Percentiles rank a stretch among this genome's conserved stretches.
phyloP scores from a whole-genome alignment of 2,797 vertebrate species.

The Amblyraja radiata region DNA sequence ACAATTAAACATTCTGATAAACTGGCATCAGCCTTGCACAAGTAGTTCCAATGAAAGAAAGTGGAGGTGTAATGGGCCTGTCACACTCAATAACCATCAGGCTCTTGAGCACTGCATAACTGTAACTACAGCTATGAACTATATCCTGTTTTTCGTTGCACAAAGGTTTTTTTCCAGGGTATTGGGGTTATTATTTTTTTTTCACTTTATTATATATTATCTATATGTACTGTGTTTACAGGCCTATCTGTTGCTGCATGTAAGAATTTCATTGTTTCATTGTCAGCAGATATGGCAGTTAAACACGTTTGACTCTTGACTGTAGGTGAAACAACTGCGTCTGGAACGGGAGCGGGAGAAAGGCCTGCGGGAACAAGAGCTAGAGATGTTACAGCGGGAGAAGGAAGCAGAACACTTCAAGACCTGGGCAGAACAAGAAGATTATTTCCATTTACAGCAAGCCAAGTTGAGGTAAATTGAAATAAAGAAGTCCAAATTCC shows the following conservation, averaged over 20 bases:
- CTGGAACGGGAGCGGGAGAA: conserved; percentile 92
- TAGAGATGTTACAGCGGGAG: conserved; percentile 94
- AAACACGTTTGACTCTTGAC: background rate
- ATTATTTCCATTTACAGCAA: conserved; percentile 94
- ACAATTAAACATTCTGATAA: background rate
- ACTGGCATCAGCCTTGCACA: background rate
- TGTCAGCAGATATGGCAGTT: too few relatives aligned
- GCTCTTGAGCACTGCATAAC: too few relatives aligned
- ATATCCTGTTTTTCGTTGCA: too few relatives aligned
- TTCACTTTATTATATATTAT: too few relatives aligned
- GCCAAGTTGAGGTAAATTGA: conserved; percentile 80
- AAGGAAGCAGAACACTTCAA: conserved; percentile 97
- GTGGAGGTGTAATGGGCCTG: background rate
- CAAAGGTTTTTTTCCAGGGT: too few relatives aligned
- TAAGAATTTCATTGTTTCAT: too few relatives aligned
- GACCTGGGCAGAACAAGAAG: conserved; percentile 96
- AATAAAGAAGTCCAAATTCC: background rate
- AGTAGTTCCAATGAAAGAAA: background rate
- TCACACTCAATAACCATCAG: too few relatives aligned
- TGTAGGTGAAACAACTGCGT: conserved; percentile 89
- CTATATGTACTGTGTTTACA: too few relatives aligned
- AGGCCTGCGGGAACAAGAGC: conserved; percentile 88
- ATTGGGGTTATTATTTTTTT: too few relatives aligned
- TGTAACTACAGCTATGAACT: too few relatives aligned
- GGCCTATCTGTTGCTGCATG: too few relatives aligned